Base-by-base conservation (phyloP, 2,113 vertebrate species). In the Lasiurus cinereus region DNA sequence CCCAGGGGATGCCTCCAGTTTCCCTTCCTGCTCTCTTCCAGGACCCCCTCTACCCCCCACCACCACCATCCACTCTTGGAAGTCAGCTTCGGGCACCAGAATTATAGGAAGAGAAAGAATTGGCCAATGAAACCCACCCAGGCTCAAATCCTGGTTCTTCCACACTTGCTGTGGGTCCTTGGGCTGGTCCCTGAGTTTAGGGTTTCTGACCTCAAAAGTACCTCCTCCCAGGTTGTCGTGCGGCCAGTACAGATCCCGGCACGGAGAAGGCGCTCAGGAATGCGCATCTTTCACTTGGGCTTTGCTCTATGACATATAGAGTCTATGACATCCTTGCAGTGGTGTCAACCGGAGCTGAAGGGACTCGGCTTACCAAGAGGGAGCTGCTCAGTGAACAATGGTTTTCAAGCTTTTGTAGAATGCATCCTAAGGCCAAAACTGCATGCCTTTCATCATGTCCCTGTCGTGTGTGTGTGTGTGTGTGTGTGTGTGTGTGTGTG, bases 111-210 rank as follows among this genome's bases (percentile, higher is more conserved):
- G 1, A 64, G 43, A 9, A 36, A 31, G 39, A 43, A 21, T 76
- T 67, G 19, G 19, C 5, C 6, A 54, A 7, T 16, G 76, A 70
- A 52, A 29, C 8, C 7, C 46, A 12, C 3, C 10, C 4, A 16
- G 36, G 21, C 21, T 66, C 36, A 1, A 5, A 10, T 13, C 19
- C 39, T 2, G 24, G 33, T 3, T 9, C 27, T 2, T 1, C 48
- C 36, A 15, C 36, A 3, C 6, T 6, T 29, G 24, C 89, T 69
- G 18, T 6, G 77, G n/a, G 19, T 12, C 31, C 31, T 69, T 7
- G 14, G 1, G 48, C 84, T 6, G 54, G 43, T 22, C 54, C 54
- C 67, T 43, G 46, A 93, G 31, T 31, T 33, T 69, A 11, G 43
- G 11, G 21, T 29, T 73, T 73, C 90, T 78, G 39, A 6, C 48